Base-by-base conservation (phyloP, 2,113 vertebrate species). In the Cavia porcellus region DNA sequence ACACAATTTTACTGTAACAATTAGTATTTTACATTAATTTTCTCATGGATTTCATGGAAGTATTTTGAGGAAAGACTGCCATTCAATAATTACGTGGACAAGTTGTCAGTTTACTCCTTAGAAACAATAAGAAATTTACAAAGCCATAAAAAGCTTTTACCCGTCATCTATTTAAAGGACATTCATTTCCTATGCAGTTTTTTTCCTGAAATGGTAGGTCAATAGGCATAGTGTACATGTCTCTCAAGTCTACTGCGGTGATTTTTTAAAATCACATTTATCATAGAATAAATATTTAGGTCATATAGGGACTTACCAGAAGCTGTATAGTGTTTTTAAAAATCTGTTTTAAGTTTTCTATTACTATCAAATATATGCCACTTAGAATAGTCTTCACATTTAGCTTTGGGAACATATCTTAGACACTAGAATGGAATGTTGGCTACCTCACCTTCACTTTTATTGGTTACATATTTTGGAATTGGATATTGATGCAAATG, bases 11-110 rank as follows among this genome's bases (percentile, higher is more conserved):
- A 84, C 70, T 95, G 25, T 92, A 93, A 97, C 50, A 91, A 62
- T 14, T 3, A 86, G 28, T 47, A 89, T 85, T 95, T 95, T 92
- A 87, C 13, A 66, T 62, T 95, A 92, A 96, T 84, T 97, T 95
- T 91, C 61, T 89, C 59, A 85, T 94, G 62, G 57, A 89, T 79
- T 95, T 20, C 62, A 94, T 42, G 45, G n/a, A 95, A 77, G 19
- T 72, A 20, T 94, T 94, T 94, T n/a, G 50, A 94, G 50, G 52
- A 95, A 96, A 80, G 19, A 35, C 45, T 74, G 17, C 45, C 20
- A 50, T 91, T 80, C 47, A 95, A 82, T 68, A 77, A 81, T 32
- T 85, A 15, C 70, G 42, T 47, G 47, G 20, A 85, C 5, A 62
- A 11, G 47, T 91, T 86, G 15, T 68, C 47, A 8, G 12, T 42